Evolutionary conservation across 1,140 invertebrate genomes (phyloP).

Genomic region (Papilio polyxenes): DNA sequence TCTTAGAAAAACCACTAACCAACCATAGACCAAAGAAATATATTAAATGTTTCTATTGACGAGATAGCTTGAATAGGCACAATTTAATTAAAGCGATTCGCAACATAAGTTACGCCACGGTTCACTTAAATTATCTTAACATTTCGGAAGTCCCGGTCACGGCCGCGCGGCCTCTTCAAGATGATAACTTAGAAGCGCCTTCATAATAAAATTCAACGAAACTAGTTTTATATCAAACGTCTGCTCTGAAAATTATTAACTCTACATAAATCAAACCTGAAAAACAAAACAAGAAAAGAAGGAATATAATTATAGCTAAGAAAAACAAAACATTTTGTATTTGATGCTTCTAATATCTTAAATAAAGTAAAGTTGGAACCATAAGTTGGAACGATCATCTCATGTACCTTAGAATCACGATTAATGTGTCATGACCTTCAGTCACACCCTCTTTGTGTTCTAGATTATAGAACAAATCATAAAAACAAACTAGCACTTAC

Average conservation of each 20-base stretch:
- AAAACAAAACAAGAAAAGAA: not conserved
- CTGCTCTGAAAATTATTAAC: too few species aligned
- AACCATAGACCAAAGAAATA: not conserved
- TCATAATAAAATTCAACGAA: not conserved
- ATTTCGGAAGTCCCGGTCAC: constrained; percentile 13
- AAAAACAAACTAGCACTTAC: not conserved
- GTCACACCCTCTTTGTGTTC: not conserved
- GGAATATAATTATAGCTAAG: not conserved
- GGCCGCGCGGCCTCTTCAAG: not conserved
- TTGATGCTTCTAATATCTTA: not conserved
- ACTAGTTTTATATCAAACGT: not conserved
- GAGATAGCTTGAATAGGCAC: not conserved
- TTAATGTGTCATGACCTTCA: not conserved
- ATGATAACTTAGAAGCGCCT: not conserved
- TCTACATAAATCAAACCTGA: not conserved
- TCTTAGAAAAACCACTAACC: too few species aligned
- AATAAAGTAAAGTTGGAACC: not conserved
- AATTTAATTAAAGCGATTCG: constrained; percentile 5
- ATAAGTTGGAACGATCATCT: not conserved
- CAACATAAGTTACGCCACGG: constrained; percentile 20
- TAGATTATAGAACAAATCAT: not conserved
- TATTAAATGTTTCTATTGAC: not conserved
- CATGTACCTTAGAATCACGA: not conserved
- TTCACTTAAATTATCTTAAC: constrained; percentile 17
- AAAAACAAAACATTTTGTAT: not conserved